Conservation (phyloP, 2,797 vertebrate genomes). For the Melanogrammus aeglefinus region DNA sequence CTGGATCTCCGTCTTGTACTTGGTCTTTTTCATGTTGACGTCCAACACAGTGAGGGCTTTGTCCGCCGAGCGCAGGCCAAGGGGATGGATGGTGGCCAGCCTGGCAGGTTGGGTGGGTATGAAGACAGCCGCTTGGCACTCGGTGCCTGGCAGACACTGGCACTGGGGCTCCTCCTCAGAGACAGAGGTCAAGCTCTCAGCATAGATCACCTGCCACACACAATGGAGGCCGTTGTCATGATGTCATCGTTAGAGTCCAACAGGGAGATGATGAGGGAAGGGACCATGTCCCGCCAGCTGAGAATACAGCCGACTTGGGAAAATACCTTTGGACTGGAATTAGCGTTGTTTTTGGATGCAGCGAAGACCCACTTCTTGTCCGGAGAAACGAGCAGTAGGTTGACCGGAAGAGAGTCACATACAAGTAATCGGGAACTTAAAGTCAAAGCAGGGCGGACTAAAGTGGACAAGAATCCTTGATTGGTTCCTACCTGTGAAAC, state of each 20-base stretch:
- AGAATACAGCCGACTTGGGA: conserved; percentile 13
- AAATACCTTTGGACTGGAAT: conserved; percentile 69
- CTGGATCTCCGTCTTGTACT: conserved; percentile 60
- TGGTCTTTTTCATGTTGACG: conserved; percentile 63
- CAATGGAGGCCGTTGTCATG: conserved; percentile 30
- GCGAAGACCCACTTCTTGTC: conserved; percentile 67
- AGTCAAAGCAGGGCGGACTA: conserved; percentile 56
- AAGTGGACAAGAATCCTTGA: conserved; percentile 55
- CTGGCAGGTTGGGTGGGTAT: conserved; percentile 68
- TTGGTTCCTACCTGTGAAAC: conserved; percentile 60
- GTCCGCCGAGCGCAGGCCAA: conserved; percentile 14
- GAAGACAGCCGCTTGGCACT: conserved; percentile 69
- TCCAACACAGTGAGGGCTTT: conserved; percentile 66
- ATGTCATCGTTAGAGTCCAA: not conserved
- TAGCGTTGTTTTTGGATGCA: conserved; percentile 52
- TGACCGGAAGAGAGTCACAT: conserved; percentile 58
- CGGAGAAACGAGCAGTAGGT: conserved; percentile 68
- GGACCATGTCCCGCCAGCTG: conserved; percentile 18
- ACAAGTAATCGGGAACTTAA: conserved; percentile 47
- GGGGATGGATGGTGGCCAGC: conserved; percentile 60
- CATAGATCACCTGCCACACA: conserved; percentile 64
- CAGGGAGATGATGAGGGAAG: not conserved
- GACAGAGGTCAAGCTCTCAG: conserved; percentile 56
- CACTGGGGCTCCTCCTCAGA: conserved; percentile 53
- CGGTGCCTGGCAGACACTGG: conserved; percentile 52